These are phyloP conservation scores for Aquatica leii DNA, from an alignment of 2,888 invertebrate genomes.

Conservation along the genomic window DNA sequence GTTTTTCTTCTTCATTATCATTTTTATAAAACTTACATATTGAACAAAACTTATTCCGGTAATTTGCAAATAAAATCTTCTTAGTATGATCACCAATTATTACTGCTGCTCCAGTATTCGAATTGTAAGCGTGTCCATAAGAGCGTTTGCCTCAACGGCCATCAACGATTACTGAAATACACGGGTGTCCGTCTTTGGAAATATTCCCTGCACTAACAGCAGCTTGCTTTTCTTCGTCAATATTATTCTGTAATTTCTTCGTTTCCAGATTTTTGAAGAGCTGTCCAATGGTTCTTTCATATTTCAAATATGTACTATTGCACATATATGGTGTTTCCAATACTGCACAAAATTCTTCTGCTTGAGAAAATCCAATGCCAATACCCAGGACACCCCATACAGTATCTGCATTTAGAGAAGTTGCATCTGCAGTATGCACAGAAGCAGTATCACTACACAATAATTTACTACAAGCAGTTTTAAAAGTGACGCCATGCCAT, in stretches of 20 bases:
- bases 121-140: constrained; percentile 3
- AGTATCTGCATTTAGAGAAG: not conserved
- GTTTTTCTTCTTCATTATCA: constrained; percentile 5
- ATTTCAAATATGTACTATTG: constrained; percentile 5
- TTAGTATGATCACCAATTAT: constrained; percentile 3
- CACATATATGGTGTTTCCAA: constrained; percentile 3
- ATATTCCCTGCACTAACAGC: constrained; percentile 5
- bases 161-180: constrained; percentile 4
- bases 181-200: constrained; percentile 5
- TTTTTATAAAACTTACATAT: constrained; percentile 1
- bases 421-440: not conserved
- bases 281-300: constrained; percentile 1
- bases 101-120: constrained; percentile 3
- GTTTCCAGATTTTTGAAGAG: not conserved
- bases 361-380: not conserved
- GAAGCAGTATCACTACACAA: not conserved
- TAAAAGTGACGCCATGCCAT: constrained; percentile 3
- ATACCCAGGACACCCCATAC: not conserved
- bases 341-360: constrained; percentile 1
- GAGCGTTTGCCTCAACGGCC: not conserved
- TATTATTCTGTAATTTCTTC: constrained; percentile 1
- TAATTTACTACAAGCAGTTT: not conserved
- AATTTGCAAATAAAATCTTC: constrained; percentile 2
- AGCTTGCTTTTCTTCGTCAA: constrained; percentile 1
- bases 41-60: constrained; percentile 3